phyloP scores from a whole-genome alignment of 2,113 vertebrate genomes.

The Gulo gulo region DNA sequence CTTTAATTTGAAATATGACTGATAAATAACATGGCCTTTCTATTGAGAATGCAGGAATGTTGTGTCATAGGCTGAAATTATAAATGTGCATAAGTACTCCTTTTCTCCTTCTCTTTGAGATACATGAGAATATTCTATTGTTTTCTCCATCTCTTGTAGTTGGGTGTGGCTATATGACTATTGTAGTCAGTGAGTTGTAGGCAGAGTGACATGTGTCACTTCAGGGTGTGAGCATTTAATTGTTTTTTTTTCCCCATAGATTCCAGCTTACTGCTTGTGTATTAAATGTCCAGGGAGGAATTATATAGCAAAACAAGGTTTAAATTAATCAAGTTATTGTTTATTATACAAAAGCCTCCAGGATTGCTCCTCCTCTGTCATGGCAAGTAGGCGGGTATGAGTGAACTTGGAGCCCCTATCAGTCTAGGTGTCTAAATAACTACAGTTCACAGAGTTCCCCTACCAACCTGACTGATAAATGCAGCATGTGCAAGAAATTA shows the following conservation, averaged over 20 bases:
- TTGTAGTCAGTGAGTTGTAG: not conserved
- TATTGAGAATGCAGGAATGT: not conserved
- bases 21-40: not conserved
- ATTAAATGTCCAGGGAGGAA: not conserved
- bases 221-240: not conserved
- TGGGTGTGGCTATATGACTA: not conserved
- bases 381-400: not conserved
- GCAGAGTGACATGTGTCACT: not conserved
- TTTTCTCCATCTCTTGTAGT: not conserved
- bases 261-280: not conserved
- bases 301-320: not conserved
- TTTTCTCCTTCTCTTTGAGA: not conserved
- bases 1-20: not conserved
- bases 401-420: not conserved
- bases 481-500: not conserved
- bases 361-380: not conserved
- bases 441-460: not conserved
- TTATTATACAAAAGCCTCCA: not conserved
- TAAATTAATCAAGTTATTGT: not conserved
- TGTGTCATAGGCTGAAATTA: not conserved
- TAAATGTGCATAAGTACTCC: not conserved
- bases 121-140: not conserved
- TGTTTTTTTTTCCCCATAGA: not conserved
- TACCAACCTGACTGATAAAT: not conserved
- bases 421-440: not conserved